Percentiles rank a stretch among this genome's conserved stretches.
These are phyloP conservation scores for Pristis pectinata DNA, from an alignment of 2,797 vertebrate genomes.

Conservation along the genomic window DNA sequence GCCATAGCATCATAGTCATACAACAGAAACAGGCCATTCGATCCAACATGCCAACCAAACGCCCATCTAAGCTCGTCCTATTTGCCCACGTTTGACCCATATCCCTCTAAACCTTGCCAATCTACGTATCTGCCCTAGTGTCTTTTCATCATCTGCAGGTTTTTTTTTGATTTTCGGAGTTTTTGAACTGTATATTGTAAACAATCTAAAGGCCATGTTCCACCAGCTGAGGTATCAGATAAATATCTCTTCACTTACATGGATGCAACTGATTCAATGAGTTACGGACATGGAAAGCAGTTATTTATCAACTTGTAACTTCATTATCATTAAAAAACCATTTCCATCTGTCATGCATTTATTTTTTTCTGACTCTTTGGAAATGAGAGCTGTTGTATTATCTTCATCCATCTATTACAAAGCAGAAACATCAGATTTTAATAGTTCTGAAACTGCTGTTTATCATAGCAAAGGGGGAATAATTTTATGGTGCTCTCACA, in stretches of 20 bases:
- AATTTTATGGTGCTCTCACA: neutral
- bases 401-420: neutral
- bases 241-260: neutral
- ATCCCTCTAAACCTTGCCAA: too few relatives aligned
- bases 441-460: neutral
- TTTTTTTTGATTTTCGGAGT: too few relatives aligned
- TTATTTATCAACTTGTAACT: neutral
- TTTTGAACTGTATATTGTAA: neutral
- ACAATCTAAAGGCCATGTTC: neutral
- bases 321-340: neutral
- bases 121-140: too few relatives aligned
- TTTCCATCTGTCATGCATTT: neutral
- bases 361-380: neutral
- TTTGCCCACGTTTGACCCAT: too few relatives aligned
- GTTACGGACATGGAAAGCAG: neutral
- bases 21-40: too few relatives aligned
- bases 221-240: neutral
- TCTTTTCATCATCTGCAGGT: too few relatives aligned
- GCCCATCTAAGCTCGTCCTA: too few relatives aligned
- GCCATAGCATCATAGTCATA: too few relatives aligned
- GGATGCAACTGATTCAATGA: neutral
- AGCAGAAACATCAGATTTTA: neutral
- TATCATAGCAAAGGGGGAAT: neutral
- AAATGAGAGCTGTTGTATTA: neutral
- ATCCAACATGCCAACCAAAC: too few relatives aligned